Evolutionary conservation across 2,113 vertebrate species (phyloP).

Genomic region (Sylvilagus bachmani): DNA sequence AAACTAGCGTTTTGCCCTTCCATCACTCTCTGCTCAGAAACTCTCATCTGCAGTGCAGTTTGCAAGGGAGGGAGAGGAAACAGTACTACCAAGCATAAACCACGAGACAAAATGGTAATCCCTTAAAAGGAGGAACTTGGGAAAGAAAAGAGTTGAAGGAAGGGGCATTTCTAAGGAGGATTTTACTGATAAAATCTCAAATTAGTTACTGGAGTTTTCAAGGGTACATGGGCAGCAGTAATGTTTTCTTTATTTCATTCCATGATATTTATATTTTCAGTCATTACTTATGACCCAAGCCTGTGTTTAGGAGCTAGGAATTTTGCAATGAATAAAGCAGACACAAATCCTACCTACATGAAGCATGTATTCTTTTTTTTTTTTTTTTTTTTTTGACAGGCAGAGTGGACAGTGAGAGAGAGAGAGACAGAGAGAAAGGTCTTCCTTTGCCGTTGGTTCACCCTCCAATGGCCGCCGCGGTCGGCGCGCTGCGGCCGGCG

Average conservation of each 20-base stretch:
- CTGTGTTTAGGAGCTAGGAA: background rate
- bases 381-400: too few relatives aligned
- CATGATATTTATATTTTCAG: background rate
- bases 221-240: background rate
- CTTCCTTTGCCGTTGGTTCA: too few relatives aligned
- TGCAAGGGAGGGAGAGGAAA: background rate
- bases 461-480: too few relatives aligned
- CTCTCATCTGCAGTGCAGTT: background rate
- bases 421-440: too few relatives aligned
- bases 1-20: background rate
- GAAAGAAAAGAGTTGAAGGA: conserved; percentile 21
- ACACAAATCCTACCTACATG: background rate
- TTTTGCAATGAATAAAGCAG: conserved; percentile 39
- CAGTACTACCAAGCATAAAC: background rate
- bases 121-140: background rate
- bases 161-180: background rate
- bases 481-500: too few relatives aligned
- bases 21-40: background rate
- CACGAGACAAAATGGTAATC: background rate
- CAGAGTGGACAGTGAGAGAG: too few relatives aligned
- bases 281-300: background rate
- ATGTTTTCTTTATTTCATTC: background rate
- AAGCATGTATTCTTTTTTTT: background rate
- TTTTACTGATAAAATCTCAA: conserved; percentile 45
- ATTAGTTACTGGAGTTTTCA: background rate